These are phyloP conservation scores for Climacteris rufus DNA, from an alignment of 2,113 vertebrate genomes.

Conservation along the genomic window DNA sequence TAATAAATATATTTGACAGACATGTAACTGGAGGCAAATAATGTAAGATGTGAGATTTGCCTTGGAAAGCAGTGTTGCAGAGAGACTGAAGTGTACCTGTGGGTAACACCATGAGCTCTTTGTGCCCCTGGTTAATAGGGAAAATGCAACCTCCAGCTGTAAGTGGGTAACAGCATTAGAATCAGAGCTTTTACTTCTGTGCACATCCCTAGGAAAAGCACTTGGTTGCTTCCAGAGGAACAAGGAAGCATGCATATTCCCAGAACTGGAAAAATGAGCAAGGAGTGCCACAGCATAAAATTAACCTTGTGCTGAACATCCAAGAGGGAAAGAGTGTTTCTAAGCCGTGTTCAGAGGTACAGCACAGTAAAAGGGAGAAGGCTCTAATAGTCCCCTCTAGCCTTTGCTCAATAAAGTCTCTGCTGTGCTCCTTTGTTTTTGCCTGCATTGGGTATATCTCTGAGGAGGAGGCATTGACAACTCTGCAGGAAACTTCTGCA, in stretches of 20 bases:
- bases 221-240: neutral
- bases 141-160: neutral
- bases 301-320: neutral
- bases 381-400: neutral
- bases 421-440: neutral
- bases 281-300: neutral
- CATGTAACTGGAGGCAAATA: neutral
- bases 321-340: neutral
- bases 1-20: neutral
- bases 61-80: neutral
- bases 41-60: neutral
- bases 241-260: neutral
- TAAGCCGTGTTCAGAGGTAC: neutral
- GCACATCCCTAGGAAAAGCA: neutral
- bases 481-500: neutral
- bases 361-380: fast-evolving
- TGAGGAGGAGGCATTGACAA: neutral
- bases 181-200: neutral
- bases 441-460: neutral
- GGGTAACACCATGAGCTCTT: neutral
- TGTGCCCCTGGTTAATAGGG: neutral
- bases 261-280: neutral
- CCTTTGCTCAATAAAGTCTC: neutral
- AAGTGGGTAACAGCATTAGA: neutral
- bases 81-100: neutral